Percentiles rank a stretch among this genome's conserved stretches.
These are phyloP conservation scores for Heliocidaris tuberculata DNA, from an alignment of 35 echinoderm and acorn worm species.

Conservation along the genomic window DNA sequence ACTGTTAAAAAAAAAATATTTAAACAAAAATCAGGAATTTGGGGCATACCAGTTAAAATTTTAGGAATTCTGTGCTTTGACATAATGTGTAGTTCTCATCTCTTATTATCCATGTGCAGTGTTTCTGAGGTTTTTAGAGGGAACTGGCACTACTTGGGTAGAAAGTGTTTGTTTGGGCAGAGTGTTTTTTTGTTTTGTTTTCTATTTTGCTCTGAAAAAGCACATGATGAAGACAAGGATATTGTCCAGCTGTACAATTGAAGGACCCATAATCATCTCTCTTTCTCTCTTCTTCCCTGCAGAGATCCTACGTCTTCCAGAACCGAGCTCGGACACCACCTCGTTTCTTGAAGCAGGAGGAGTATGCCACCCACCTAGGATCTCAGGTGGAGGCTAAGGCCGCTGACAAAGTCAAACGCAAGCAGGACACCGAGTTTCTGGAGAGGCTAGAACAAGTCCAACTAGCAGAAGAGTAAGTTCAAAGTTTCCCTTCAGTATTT, in stretches of 20 bases:
- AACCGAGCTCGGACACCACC: conserved; percentile 73
- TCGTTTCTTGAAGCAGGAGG: conserved; percentile 70
- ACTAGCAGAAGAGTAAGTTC: conserved; percentile 92
- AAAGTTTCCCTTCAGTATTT: neutral
- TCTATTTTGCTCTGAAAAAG: no score
- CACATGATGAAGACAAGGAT: no score
- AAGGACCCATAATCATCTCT: neutral
- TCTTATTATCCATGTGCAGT: no score
- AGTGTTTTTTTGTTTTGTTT: no score
- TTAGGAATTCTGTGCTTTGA: no score
- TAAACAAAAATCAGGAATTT: no score
- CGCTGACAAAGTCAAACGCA: conserved; percentile 52
- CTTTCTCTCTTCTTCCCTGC: conserved; percentile 7
- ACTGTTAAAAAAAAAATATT: no score
- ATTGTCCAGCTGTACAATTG: neutral
- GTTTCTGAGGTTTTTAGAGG: no score
- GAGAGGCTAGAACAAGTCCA: conserved; percentile 97
- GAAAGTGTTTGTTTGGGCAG: no score
- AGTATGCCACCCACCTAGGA: conserved; percentile 70
- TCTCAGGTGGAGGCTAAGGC: conserved; percentile 84
- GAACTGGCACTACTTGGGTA: no score
- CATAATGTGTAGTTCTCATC: no score
- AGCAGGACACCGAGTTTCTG: conserved; percentile 87
- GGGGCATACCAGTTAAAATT: no score
- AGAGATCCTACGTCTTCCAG: conserved; percentile 98